Evolutionary conservation across 1,140 invertebrate species (phyloP), one percentile per base, ranked within the genome.

Genomic region (Thaumetopoea pityocampa): DNA sequence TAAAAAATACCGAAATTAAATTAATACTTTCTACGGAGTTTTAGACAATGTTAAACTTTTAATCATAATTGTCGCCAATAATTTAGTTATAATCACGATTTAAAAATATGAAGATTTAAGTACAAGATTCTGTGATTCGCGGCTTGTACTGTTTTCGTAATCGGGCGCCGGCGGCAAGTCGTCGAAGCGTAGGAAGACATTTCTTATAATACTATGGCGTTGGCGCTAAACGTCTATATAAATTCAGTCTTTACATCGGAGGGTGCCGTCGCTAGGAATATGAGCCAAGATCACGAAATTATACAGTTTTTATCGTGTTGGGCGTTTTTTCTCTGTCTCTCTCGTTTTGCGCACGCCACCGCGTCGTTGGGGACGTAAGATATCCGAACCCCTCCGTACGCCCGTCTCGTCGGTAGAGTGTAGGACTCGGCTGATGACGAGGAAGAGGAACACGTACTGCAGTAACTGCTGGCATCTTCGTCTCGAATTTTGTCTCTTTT

Each of bases 281-380:
- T 40, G 37, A 62, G 55, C 72, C 66, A 60, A 46, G 68, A 89
- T 91, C 89, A 91, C 83, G 90, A 91, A 59, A 92, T 90, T 47
- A 90, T 88, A 65, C 90, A 92, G 58, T 90, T 91, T 59, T 92
- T 91, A 71, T 92, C 91, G 54, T 90, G 71, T 45, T 55, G 69
- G 35, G 47, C 85, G 50, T 64, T 87, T 61, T 51, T 83, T 41
- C 85, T 68, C 38, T 87, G 87, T 43, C 91, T 85, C 28, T 91
- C 87, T 43, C 92, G 86, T 50, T 90, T 87, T 19, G 92, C 92
- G 58, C 91, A 92, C 6, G 93, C 93, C 8, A 96, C 85, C 0
- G 93, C 92, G 77, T 96, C 94, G 69, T 95, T 96, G 46, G 94
- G 94, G 44, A 96, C 94, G 80, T 96, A 96, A 5, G 93, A 94